These are phyloP conservation scores for Bubo blakistoni DNA, from an alignment of 2,113 vertebrate genomes.

Conservation along the genomic window DNA sequence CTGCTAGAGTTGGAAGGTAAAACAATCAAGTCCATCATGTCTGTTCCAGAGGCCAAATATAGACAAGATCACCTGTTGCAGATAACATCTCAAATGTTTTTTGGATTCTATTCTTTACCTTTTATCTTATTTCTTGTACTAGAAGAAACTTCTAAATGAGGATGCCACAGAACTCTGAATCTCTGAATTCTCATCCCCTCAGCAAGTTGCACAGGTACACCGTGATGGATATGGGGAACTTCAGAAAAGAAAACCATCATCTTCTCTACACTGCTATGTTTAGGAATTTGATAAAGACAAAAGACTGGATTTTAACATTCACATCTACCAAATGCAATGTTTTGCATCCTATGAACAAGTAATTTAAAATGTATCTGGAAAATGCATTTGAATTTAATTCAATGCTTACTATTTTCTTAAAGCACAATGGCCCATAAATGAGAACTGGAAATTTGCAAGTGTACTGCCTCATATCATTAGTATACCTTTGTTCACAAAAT, in stretches of 20 bases:
- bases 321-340: neutral
- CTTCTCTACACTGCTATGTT: neutral
- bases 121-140: neutral
- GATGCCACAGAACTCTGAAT: neutral
- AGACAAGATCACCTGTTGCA: neutral
- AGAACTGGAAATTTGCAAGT: neutral
- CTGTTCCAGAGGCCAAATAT: neutral
- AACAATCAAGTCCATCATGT: neutral
- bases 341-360: neutral
- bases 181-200: neutral
- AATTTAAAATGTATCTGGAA: neutral
- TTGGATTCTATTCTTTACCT: neutral
- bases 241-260: neutral
- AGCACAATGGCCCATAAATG: neutral
- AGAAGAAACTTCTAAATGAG: neutral
- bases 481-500: neutral
- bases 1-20: neutral
- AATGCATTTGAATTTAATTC: neutral
- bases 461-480: neutral
- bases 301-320: neutral
- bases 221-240: neutral
- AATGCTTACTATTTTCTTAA: neutral
- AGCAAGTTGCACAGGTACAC: neutral
- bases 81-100: neutral
- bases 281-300: neutral